A percentile compares a stretch with the other conserved stretches of the same genome.
These are phyloP conservation scores for Ochropleura leucogaster DNA, from an alignment of 2,888 invertebrate genomes.

Conservation along the genomic window DNA sequence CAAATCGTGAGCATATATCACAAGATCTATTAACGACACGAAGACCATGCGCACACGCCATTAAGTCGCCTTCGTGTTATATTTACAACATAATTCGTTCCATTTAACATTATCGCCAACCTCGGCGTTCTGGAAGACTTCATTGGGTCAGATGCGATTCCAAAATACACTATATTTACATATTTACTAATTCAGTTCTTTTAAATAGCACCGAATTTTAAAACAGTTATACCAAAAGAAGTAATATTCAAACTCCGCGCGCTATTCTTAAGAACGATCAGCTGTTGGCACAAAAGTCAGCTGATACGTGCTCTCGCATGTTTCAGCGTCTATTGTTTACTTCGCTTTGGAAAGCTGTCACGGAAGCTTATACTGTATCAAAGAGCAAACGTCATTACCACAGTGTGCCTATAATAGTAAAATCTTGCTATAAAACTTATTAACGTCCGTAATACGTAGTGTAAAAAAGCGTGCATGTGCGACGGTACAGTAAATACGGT, in stretches of 20 bases:
- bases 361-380: conserved; percentile 47
- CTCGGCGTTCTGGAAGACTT: conserved; percentile 53
- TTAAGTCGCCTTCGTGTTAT: conserved; percentile 65
- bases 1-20: conserved; percentile 75
- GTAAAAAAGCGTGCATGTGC: conserved; percentile 73
- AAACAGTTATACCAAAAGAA: conserved; percentile 25
- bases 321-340: conserved; percentile 75
- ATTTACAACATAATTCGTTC: conserved; percentile 61
- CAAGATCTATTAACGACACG: conserved; percentile 75
- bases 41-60: conserved; percentile 71
- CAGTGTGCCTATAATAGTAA: conserved; percentile 55
- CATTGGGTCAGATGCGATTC: conserved; percentile 42
- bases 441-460: conserved; percentile 72
- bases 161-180: conserved; percentile 35
- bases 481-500: conserved; percentile 69
- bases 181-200: conserved; percentile 30
- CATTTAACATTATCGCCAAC: conserved; percentile 53
- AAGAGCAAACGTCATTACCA: conserved; percentile 53
- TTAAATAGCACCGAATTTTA: conserved; percentile 25
- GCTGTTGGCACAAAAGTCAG: conserved; percentile 73
- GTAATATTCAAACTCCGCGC: conserved; percentile 23
- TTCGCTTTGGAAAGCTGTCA: conserved; percentile 66
- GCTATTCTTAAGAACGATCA: conserved; percentile 65
- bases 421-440: conserved; percentile 72
- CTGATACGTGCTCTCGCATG: conserved; percentile 70